Base-by-base conservation (phyloP, 2,797 vertebrate species). In the Rhadinocentrus ornatus region DNA sequence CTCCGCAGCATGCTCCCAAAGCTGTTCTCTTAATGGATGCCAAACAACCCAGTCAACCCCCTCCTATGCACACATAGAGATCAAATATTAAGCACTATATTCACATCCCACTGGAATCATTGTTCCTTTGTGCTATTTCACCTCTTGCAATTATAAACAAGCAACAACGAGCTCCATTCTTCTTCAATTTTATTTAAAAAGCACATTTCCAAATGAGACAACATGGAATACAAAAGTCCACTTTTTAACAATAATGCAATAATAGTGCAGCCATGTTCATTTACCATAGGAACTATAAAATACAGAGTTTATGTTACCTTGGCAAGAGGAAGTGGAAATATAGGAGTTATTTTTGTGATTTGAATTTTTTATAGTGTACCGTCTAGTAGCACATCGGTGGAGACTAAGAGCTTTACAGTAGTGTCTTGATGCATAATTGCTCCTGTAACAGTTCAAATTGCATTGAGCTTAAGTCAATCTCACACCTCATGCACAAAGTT, bases 171-270 rank as follows among this genome's bases (percentile, higher is more conserved):
- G 24, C 32, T n/a, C n/a, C n/a, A n/a, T n/a, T n/a, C n/a, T 75
- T 75, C 27, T n/a, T 53, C 50, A 16, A 54, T 84, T 90, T 92
- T 92, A 90, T 90, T 91, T 88, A 20, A 89, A 88, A 62, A 79
- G 57, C 75, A 54, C 50, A 72, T 80, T 82, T 77, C 39, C 75
- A 84, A 86, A 76, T 72, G 66, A 32, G 55, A 82, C 68, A 72
- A 79, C 67, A 73, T 60, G 79, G 71, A 78, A 83, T 85, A 89
- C 61, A 87, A 89, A 88, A 86, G 58, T 80, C 61, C 11, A 24
- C 59, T 12, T 44, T 62, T 66, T 41, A 67, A 66, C 53, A 58
- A 62, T 48, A 80, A 71, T 74, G 74, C 71, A n/a, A n/a, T 88
- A 70, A 69, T 83, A 82, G 72, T 75, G 41, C n/a, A 1, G 55